A percentile compares a stretch with the other conserved stretches of the same genome.
Evolutionary conservation across 2,113 vertebrate species (phyloP).

Genomic region (Varanus komodoensis): DNA sequence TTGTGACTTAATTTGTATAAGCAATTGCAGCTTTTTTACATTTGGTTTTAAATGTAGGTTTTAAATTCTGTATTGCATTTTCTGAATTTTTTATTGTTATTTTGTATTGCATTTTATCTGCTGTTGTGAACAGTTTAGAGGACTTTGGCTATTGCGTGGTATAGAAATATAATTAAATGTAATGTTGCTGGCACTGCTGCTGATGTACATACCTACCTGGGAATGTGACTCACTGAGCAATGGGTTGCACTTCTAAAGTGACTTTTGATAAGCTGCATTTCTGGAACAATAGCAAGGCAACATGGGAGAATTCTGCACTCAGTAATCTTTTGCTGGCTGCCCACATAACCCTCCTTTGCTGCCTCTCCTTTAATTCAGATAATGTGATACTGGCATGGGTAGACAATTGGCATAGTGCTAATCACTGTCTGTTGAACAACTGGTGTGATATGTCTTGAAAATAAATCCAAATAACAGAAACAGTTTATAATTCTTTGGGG

Average conservation of each 20-base stretch:
- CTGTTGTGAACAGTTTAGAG: too few relatives aligned
- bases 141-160: too few relatives aligned
- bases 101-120: too few relatives aligned
- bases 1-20: too few relatives aligned
- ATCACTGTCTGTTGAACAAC: neutral
- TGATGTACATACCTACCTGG: too few relatives aligned
- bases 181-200: too few relatives aligned
- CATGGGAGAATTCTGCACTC: neutral
- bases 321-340: neutral
- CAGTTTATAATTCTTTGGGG: neutral
- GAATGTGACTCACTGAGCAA: too few relatives aligned
- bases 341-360: neutral
- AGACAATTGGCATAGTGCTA: neutral
- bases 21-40: too few relatives aligned
- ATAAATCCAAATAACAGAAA: neutral
- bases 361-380: neutral
- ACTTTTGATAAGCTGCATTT: neutral
- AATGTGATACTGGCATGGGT: neutral
- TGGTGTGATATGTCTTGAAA: neutral
- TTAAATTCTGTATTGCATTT: too few relatives aligned
- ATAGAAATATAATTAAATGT: too few relatives aligned
- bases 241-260: neutral
- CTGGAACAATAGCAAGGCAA: neutral
- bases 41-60: too few relatives aligned
- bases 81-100: too few relatives aligned